Evolutionary conservation across 2,888 invertebrate species (phyloP).

Genomic region (Tetranychus piercei): DNA sequence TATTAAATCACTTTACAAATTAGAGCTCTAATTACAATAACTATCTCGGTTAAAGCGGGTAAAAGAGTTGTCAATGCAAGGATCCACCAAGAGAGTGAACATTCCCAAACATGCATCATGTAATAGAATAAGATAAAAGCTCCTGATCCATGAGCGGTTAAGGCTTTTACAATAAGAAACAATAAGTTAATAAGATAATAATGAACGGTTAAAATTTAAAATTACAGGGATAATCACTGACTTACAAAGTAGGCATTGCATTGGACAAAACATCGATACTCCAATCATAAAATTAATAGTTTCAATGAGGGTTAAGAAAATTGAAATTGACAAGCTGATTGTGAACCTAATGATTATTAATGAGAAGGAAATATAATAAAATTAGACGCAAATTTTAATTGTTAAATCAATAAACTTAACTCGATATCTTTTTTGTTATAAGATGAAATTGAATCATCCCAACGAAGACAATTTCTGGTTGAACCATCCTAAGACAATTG

Average conservation of each 20-base stretch:
- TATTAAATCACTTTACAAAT: background rate
- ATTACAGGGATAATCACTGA: background rate
- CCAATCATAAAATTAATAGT: background rate
- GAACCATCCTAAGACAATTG: background rate
- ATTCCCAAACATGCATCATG: background rate
- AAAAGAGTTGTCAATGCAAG: background rate
- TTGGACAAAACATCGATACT: background rate
- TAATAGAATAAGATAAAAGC: background rate
- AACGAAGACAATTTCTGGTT: background rate
- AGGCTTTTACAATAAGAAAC: background rate
- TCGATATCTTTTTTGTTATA: background rate
- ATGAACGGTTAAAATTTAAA: too few relatives aligned
- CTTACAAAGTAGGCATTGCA: background rate
- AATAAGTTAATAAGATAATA: too few relatives aligned
- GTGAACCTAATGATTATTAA: background rate
- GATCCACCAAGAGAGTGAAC: background rate
- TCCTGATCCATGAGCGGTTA: background rate
- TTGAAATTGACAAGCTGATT: background rate
- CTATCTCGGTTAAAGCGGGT: background rate
- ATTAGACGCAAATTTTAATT: background rate
- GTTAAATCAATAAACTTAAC: background rate
- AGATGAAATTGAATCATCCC: background rate
- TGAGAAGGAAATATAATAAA: background rate
- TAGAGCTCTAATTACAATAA: background rate
- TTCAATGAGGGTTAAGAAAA: background rate